A percentile compares a stretch with the other conserved stretches of the same genome.
Evolutionary conservation across 2,113 vertebrate species (phyloP).

Genomic region (Sula dactylatra): DNA sequence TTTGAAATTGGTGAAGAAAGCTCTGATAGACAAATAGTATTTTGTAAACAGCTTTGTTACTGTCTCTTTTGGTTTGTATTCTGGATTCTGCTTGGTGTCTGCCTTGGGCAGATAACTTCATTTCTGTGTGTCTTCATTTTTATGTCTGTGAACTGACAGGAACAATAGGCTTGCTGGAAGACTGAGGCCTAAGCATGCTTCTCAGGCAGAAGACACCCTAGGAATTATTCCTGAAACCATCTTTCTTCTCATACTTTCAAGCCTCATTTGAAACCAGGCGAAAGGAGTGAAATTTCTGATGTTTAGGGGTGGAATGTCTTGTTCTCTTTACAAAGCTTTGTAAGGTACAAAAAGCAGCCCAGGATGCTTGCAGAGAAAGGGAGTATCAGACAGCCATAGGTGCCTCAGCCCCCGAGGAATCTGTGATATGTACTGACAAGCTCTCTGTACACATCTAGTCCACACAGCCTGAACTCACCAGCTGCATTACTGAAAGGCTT

Average conservation of each 20-base stretch:
- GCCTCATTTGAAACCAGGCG: not conserved
- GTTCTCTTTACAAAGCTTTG: not conserved
- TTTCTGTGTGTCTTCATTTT: not conserved
- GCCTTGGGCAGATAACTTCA: slow-evolving; percentile 37
- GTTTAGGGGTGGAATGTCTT: not conserved
- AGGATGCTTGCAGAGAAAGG: not conserved
- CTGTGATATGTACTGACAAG: not conserved
- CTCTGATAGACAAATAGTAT: not conserved
- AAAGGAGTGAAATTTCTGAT: not conserved
- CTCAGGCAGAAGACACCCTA: not conserved
- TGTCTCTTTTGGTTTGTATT: slow-evolving; percentile 34
- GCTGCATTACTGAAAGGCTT: not conserved
- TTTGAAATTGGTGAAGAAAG: not conserved
- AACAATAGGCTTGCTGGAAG: not conserved
- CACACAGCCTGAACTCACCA: not conserved
- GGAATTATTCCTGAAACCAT: not conserved
- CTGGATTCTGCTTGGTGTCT: slow-evolving; percentile 32
- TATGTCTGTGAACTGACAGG: not conserved
- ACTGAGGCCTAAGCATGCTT: not conserved
- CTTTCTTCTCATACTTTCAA: not conserved
- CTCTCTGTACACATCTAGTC: not conserved
- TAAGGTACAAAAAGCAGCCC: not conserved
- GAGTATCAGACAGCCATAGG: not conserved
- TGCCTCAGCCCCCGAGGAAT: not conserved
- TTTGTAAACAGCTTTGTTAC: not conserved